phyloP scores from a whole-genome alignment of 2,113 vertebrate species.

The Aplodontia rufa region DNA sequence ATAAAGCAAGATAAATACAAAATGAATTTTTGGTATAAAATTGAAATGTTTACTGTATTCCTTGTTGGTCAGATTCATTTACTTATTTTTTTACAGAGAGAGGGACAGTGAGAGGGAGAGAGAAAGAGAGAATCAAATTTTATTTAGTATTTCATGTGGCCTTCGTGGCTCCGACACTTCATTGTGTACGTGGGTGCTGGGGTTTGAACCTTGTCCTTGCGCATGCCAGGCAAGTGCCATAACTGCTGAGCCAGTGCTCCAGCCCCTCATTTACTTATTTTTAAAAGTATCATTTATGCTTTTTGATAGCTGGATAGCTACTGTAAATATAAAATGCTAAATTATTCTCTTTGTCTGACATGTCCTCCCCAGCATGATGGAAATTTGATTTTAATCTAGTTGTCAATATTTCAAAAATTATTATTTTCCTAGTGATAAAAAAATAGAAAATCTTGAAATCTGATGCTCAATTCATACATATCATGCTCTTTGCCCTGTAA shows the following conservation, averaged over 20 bases:
- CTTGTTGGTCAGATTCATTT: not conserved
- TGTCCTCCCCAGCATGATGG: not conserved
- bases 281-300: not conserved
- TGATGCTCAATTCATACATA: not conserved
- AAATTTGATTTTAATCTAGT: not conserved
- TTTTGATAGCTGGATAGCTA: not conserved
- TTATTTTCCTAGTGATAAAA: not conserved
- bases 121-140: too few relatives aligned
- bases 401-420: not conserved
- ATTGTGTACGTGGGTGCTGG: too few relatives aligned
- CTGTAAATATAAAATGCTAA: not conserved
- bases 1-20: constrained; percentile 56
- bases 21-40: constrained; percentile 46
- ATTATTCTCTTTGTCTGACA: not conserved
- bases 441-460: not conserved
- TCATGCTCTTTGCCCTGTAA: not conserved
- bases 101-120: too few relatives aligned
- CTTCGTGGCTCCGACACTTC: too few relatives aligned
- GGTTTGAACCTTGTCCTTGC: too few relatives aligned
- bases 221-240: too few relatives aligned
- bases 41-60: not conserved
- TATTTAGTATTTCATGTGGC: too few relatives aligned
- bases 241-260: too few relatives aligned
- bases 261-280: too few relatives aligned
- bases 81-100: constrained; percentile 36